Evolutionary conservation across 2,888 invertebrate species (phyloP).

Genomic region (Fragum whitleyi): DNA sequence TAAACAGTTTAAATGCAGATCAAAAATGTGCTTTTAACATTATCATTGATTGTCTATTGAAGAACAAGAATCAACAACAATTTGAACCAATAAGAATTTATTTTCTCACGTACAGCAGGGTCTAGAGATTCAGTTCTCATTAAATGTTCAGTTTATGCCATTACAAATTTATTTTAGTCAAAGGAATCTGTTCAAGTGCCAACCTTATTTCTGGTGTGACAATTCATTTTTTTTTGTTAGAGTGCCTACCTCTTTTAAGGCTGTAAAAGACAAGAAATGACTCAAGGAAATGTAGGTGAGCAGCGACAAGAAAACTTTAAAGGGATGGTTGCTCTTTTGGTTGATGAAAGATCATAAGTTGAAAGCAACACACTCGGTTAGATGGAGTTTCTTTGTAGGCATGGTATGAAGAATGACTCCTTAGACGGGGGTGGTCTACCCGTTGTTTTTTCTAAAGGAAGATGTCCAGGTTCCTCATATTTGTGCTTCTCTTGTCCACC

Average conservation of each 20-base stretch:
- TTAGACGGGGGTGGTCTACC: constrained; percentile 63
- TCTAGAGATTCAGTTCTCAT: constrained; percentile 63
- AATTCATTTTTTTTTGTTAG: constrained; percentile 61
- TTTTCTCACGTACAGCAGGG: constrained; percentile 65
- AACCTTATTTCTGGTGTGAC: constrained; percentile 64
- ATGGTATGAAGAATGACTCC: constrained; percentile 30
- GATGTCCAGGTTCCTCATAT: constrained; percentile 66
- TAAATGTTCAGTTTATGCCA: constrained; percentile 60
- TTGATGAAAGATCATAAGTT: constrained; percentile 67
- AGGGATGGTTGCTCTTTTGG: constrained; percentile 51
- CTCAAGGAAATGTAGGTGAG: constrained; percentile 56
- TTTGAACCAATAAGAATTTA: constrained; percentile 47
- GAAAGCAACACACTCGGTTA: constrained; percentile 54
- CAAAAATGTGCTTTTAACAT: constrained; percentile 62
- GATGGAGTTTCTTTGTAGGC: constrained; percentile 53
- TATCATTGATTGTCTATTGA: constrained; percentile 47
- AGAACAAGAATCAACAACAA: constrained; percentile 18
- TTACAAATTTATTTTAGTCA: constrained; percentile 37
- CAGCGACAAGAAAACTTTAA: constrained; percentile 57
- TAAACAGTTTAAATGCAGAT: constrained; percentile 55
- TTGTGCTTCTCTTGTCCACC: constrained; percentile 53
- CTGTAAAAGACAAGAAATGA: constrained; percentile 52
- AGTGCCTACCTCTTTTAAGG: constrained; percentile 48
- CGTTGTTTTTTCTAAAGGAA: constrained; percentile 65
- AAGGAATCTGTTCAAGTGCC: constrained; percentile 65